Evolutionary conservation across 1,140 invertebrate species (phyloP), one percentile per base, ranked within the genome.

Genomic region (Apis laboriosa): DNA sequence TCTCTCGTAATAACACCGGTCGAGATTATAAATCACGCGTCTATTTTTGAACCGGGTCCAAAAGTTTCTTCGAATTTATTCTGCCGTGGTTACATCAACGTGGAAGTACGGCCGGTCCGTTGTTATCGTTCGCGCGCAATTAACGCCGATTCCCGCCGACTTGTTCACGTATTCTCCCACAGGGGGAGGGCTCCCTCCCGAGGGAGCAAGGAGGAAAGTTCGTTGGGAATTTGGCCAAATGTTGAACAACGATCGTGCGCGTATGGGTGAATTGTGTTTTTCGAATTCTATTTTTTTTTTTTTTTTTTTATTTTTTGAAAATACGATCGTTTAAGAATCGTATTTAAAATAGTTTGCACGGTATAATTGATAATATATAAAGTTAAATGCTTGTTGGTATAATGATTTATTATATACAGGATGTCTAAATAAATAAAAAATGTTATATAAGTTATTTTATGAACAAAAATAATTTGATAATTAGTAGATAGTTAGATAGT

Each of bases 41-140:
- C 86, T 77, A 88, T 88, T 85, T 88, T 88, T 88, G 87, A 88
- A 88, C 80, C 71, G 43, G 34, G 80, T 87, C 87, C 87, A 88
- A 70, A 87, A 88, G 61, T 72, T 88, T 88, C 87, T 88, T 88
- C 86, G 80, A 77, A 88, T 88, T 88, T 88, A 88, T 88, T 88
- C 86, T 24, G 63, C 66, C 77, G 58, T 15, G 24, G 68, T 88
- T 88, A 85, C 84, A 83, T 88, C 87, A 85, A 87, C 86, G 72
- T 68, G 83, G 85, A 84, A 71, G 77, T 34, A 64, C 73, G 55
- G 17, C 64, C 68, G 24, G 9, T 43, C 51, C 70, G 70, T 71
- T 85, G 78, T 73, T 85, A 77, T 77, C 67, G 72, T 75, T 49
- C 56, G 19, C 53, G 71, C 76, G 68, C 87, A 87, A 88, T 88